Conservation (phyloP, 2,797 vertebrate genomes). For the Borostomias antarcticus region DNA sequence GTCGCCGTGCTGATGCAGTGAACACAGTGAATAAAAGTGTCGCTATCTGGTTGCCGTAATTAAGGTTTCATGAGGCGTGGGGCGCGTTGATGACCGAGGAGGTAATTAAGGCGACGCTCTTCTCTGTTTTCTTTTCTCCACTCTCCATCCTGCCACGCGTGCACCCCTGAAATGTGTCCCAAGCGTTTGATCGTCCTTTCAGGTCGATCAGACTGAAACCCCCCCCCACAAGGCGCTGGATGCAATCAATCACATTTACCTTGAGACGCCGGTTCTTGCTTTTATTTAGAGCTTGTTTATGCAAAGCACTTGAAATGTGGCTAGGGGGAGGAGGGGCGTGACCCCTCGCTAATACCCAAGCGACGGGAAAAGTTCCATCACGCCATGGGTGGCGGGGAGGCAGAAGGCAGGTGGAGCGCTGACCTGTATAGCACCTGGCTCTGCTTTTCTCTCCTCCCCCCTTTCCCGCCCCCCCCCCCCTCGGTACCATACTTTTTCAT, state of each 20-base stretch:
- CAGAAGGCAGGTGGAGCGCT: conserved; percentile 27
- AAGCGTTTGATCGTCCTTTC: conserved; percentile 10
- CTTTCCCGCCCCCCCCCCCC: conserved; percentile 2
- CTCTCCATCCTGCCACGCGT: conserved; percentile 55
- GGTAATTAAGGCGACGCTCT: conserved; percentile 67
- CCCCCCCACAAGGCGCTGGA: neutral
- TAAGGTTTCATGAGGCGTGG: conserved; percentile 80
- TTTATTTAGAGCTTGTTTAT: neutral
- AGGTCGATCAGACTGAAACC: neutral
- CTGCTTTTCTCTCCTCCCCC: neutral
- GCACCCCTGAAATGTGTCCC: conserved; percentile 23
- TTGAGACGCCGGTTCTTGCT: neutral
- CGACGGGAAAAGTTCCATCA: conserved; percentile 49
- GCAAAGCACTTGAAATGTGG: conserved; percentile 19
- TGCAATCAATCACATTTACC: conserved; percentile 24
- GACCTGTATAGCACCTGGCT: conserved; percentile 41
- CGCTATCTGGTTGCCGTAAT: conserved; percentile 72
- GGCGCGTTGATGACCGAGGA: conserved; percentile 74
- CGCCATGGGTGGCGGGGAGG: conserved; percentile 32
- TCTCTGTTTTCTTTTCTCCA: conserved; percentile 66
- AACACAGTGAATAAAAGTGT: conserved; percentile 66
- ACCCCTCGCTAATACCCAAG: conserved; percentile 34
- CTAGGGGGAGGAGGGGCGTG: conserved; percentile 1
- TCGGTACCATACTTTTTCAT: conserved; percentile 58
- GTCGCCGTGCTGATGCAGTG: too few species aligned